Percentiles rank a stretch among this genome's conserved stretches.
Evolutionary conservation across 1,140 invertebrate genomes (phyloP).

Genomic region (Polyergus mexicanus): DNA sequence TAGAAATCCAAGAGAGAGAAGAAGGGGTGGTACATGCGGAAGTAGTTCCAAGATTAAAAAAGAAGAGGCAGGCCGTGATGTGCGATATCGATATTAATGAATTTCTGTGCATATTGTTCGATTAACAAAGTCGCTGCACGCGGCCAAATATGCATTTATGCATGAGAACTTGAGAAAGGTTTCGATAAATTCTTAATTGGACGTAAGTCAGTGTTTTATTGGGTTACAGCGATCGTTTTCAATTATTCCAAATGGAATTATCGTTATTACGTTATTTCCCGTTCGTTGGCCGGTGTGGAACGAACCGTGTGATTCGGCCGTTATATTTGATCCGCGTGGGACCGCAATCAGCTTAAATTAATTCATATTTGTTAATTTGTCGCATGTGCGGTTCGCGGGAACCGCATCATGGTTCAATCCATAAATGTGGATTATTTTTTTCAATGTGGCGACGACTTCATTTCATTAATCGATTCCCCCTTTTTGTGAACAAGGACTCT

Average conservation of each 20-base stretch:
- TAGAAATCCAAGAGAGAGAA: background rate
- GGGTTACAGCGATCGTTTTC: conserved; percentile 25
- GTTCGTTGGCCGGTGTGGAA: conserved; percentile 12
- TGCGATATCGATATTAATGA: conserved; percentile 21
- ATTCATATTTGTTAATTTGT: conserved; percentile 46
- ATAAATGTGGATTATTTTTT: background rate
- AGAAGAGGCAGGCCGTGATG: background rate
- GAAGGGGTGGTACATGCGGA: conserved; percentile 17
- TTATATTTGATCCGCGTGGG: conserved; percentile 15
- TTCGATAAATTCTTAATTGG: conserved; percentile 52
- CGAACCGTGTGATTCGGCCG: background rate
- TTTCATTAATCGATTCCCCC: conserved; percentile 33
- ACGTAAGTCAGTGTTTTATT: conserved; percentile 2
- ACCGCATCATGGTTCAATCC: background rate
- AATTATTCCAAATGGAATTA: conserved; percentile 45
- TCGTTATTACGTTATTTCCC: conserved; percentile 38
- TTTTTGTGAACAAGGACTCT: background rate
- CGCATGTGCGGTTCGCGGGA: background rate
- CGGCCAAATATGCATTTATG: conserved; percentile 32
- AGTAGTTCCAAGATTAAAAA: conserved; percentile 37
- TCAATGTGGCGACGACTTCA: background rate
- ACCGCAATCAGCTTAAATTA: conserved; percentile 52
- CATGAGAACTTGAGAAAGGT: conserved; percentile 24
- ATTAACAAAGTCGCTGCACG: conserved; percentile 23
- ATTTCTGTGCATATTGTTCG: conserved; percentile 20